Percentiles rank a stretch among this genome's conserved stretches.
These are phyloP conservation scores for Drosophila peninsularis DNA, from an alignment of 2,888 invertebrate genomes.

Conservation along the genomic window DNA sequence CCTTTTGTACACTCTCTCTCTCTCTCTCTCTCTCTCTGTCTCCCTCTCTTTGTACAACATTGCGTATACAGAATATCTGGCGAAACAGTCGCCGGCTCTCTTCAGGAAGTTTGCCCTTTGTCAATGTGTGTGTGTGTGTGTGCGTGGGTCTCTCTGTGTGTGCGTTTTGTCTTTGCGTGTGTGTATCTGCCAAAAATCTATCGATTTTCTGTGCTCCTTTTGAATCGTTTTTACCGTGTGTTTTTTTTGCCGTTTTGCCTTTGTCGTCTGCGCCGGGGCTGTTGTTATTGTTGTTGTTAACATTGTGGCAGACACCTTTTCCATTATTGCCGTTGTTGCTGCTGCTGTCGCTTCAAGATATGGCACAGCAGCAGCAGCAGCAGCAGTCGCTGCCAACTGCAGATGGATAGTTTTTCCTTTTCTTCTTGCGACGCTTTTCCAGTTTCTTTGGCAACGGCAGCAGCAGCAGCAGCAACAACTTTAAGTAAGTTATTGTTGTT, in stretches of 20 bases:
- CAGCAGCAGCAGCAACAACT: slow-evolving; percentile 26
- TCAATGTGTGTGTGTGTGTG: slow-evolving; percentile 9
- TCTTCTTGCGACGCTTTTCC: slow-evolving; percentile 18
- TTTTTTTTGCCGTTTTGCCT: slow-evolving; percentile 26
- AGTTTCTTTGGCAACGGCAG: slow-evolving; percentile 28
- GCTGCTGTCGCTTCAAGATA: slow-evolving; percentile 53
- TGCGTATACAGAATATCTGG: slow-evolving; percentile 58
- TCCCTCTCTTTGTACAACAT: slow-evolving; percentile 23
- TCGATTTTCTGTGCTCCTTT: slow-evolving; percentile 72
- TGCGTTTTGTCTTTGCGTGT: slow-evolving; percentile 12
- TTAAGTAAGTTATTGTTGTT: slow-evolving; percentile 5
- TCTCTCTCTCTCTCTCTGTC: neutral
- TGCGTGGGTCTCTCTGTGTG: neutral
- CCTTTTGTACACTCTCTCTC: neutral
- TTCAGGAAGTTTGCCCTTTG: slow-evolving; percentile 46
- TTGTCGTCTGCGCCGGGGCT: slow-evolving; percentile 39
- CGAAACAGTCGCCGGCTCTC: slow-evolving; percentile 51
- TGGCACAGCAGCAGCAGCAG: slow-evolving; percentile 42
- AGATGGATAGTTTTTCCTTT: slow-evolving; percentile 47
- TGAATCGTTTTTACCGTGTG: slow-evolving; percentile 31
- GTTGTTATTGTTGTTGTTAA: slow-evolving; percentile 18
- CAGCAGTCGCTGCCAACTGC: slow-evolving; percentile 43
- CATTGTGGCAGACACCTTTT: slow-evolving; percentile 31
- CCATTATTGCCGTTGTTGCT: slow-evolving; percentile 33
- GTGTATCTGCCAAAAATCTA: slow-evolving; percentile 75